Percentiles rank a stretch among this genome's conserved stretches.
phyloP scores from a whole-genome alignment of 2,888 invertebrate genomes.

The Metellina segmentata region DNA sequence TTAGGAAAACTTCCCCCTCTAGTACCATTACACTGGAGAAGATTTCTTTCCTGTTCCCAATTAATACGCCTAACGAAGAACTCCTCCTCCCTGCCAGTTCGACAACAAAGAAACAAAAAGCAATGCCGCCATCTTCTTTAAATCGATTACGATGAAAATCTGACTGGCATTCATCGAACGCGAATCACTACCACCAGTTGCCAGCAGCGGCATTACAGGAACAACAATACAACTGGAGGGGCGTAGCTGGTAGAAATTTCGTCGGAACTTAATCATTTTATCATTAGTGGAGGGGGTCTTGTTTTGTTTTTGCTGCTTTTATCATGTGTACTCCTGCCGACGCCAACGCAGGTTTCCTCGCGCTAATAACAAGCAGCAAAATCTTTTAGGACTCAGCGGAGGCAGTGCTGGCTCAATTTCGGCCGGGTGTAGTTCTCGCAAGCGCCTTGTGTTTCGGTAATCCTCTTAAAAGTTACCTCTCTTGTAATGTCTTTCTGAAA shows the following conservation, averaged over 20 bases:
- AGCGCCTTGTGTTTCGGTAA: slow-evolving; percentile 63
- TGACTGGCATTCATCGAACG: slow-evolving; percentile 72
- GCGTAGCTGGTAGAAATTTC: slow-evolving; percentile 65
- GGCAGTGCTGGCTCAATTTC: slow-evolving; percentile 62
- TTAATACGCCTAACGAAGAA: slow-evolving; percentile 69
- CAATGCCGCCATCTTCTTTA: slow-evolving; percentile 56
- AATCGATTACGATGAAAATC: slow-evolving; percentile 76
- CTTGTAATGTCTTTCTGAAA: slow-evolving; percentile 76
- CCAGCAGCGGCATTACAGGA: slow-evolving; percentile 41
- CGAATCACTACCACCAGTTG: slow-evolving; percentile 73
- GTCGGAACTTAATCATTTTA: slow-evolving; percentile 75
- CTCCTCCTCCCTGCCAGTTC: slow-evolving; percentile 47
- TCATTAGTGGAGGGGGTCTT: slow-evolving; percentile 68
- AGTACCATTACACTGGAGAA: slow-evolving; percentile 45
- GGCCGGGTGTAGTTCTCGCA: slow-evolving; percentile 58
- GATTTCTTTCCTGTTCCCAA: slow-evolving; percentile 68
- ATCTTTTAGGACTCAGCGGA: slow-evolving; percentile 57
- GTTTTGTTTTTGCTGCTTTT: slow-evolving; percentile 70
- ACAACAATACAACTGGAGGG: slow-evolving; percentile 66
- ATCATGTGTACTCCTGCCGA: slow-evolving; percentile 53
- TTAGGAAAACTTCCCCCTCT: slow-evolving; percentile 2
- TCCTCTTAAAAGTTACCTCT: slow-evolving; percentile 75
- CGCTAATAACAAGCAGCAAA: slow-evolving; percentile 71
- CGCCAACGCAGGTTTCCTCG: slow-evolving; percentile 32
- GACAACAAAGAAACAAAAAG: slow-evolving; percentile 66